A percentile compares a stretch with the other conserved stretches of the same genome.
These are phyloP conservation scores for Atethmia centrago DNA, from an alignment of 2,888 invertebrate genomes.

Conservation along the genomic window DNA sequence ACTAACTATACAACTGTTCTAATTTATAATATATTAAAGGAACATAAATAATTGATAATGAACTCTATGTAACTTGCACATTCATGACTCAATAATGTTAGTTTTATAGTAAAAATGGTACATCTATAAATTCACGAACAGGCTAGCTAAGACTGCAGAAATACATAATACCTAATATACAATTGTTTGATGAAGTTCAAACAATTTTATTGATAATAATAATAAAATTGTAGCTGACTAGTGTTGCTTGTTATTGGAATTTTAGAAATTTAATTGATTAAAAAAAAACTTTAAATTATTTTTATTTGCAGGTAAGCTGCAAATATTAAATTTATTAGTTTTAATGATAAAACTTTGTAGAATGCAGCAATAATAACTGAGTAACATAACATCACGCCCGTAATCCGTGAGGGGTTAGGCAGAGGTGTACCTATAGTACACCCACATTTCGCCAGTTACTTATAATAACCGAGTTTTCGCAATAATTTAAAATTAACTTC, in stretches of 20 bases:
- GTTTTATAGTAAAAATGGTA: slow-evolving; percentile 23
- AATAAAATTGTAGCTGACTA: slow-evolving; percentile 79
- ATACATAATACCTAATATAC: slow-evolving; percentile 35
- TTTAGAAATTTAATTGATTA: slow-evolving; percentile 60
- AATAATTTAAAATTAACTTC: slow-evolving; percentile 61
- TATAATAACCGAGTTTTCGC: slow-evolving; percentile 48
- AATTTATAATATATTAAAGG: slow-evolving; percentile 56
- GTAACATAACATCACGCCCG: too few relatives aligned
- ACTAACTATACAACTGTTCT: slow-evolving; percentile 30
- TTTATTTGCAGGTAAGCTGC: slow-evolving; percentile 43
- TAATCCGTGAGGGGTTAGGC: too few relatives aligned
- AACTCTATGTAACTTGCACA: slow-evolving; percentile 45
- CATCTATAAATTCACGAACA: slow-evolving; percentile 25
- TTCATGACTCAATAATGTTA: slow-evolving; percentile 54
- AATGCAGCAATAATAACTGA: slow-evolving; percentile 50
- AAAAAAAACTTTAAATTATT: slow-evolving; percentile 49
- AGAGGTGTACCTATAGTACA: too few relatives aligned
- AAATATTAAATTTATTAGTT: slow-evolving; percentile 32
- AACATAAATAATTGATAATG: slow-evolving; percentile 50
- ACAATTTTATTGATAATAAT: slow-evolving; percentile 59
- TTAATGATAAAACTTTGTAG: slow-evolving; percentile 33
- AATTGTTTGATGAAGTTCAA: slow-evolving; percentile 55
- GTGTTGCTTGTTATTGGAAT: slow-evolving; percentile 77
- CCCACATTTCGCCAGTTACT: too few relatives aligned
- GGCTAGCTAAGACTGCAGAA: slow-evolving; percentile 20